Conservation (phyloP, 2,113 vertebrate genomes). For the Microtus oregoni region DNA sequence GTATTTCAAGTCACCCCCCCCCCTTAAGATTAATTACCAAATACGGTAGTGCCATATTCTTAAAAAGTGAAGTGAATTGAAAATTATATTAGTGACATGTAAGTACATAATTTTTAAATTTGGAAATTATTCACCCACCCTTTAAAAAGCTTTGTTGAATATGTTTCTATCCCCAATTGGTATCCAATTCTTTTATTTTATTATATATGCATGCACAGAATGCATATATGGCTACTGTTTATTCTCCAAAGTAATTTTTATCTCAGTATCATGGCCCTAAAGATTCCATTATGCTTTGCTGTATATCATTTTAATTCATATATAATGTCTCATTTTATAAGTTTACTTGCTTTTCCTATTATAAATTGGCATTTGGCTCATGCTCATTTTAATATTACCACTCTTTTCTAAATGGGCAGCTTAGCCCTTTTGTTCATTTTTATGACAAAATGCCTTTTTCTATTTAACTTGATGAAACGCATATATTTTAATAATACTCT, state of each 20-base stretch:
- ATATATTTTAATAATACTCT: not conserved
- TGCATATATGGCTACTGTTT: not conserved
- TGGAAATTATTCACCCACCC: not conserved
- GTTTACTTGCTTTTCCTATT: not conserved
- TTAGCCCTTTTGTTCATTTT: not conserved
- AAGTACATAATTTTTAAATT: not conserved
- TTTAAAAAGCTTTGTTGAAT: not conserved
- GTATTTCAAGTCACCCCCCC: not conserved
- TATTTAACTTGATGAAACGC: not conserved
- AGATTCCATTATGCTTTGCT: not conserved
- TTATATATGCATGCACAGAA: not conserved
- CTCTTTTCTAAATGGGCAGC: not conserved
- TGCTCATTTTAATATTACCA: not conserved
- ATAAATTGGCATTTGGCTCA: not conserved
- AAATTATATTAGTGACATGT: not conserved
- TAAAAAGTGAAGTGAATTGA: not conserved
- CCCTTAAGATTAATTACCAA: not conserved
- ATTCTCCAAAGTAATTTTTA: not conserved
- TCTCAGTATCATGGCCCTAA: not conserved
- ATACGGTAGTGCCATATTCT: not conserved
- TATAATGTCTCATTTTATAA: not conserved
- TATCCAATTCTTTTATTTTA: not conserved
- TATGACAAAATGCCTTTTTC: not conserved
- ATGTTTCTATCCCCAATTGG: not conserved
- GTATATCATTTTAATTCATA: not conserved